Evolutionary conservation across 2,888 invertebrate genomes (phyloP).

Genomic region (Rhogogaster chlorosoma): DNA sequence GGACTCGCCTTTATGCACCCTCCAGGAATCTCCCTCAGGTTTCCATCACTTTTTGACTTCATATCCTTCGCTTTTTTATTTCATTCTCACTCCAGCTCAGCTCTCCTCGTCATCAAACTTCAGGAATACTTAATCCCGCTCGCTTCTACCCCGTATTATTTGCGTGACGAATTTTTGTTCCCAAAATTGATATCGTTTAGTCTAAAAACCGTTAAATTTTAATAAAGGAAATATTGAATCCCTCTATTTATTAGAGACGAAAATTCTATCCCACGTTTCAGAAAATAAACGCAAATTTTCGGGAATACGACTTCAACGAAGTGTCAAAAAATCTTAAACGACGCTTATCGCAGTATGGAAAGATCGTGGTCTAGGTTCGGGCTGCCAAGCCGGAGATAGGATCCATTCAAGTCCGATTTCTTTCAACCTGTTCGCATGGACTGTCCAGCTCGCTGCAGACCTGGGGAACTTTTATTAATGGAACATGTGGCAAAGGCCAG

Average conservation of each 20-base stretch:
- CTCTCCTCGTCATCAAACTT: neutral
- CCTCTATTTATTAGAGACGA: no score
- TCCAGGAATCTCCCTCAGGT: slow-evolving; percentile 8
- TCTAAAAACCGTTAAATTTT: neutral
- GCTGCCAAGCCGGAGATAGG: neutral
- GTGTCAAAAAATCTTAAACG: neutral
- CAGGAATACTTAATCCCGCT: neutral
- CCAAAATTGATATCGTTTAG: neutral
- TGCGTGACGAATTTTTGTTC: neutral
- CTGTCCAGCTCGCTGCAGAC: neutral
- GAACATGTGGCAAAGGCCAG: neutral
- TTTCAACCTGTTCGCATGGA: slow-evolving; percentile 38
- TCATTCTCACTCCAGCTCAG: neutral
- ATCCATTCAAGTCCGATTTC: slow-evolving; percentile 37
- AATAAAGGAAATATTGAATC: neutral
- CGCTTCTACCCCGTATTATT: neutral
- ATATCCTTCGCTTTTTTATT: neutral
- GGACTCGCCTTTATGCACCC: neutral
- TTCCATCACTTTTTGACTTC: slow-evolving; percentile 17
- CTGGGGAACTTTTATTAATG: slow-evolving; percentile 35
- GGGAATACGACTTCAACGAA: neutral
- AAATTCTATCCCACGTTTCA: neutral
- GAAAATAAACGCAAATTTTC: neutral
- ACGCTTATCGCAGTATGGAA: slow-evolving; percentile 18
- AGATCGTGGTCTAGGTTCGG: neutral